Evolutionary conservation across 2,888 invertebrate species (phyloP), one percentile per base, ranked within the genome.

Genomic region (Minunthozetes semirufus): DNA sequence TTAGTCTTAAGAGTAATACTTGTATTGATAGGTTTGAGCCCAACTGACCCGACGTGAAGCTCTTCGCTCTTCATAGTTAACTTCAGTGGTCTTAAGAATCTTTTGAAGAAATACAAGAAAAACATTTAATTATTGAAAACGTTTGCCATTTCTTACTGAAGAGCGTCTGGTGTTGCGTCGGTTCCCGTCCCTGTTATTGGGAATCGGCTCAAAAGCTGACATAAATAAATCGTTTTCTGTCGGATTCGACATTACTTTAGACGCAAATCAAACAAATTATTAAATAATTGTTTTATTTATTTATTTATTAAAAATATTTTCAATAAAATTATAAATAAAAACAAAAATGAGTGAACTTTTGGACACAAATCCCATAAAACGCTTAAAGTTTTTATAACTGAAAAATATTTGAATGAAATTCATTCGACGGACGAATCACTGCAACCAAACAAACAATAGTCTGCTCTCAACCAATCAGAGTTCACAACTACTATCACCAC

Each of bases 11-110:
- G 29, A 19, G 22, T 38, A 38, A 42, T 68, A 68, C 68, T 68
- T 68, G 42, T 68, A 68, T 38, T 68, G 68, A 68, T 33, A 68
- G 15, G 68, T 68, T 13, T 68, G 42, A 25, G 70, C 70, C 70
- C 70, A 70, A 38, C 38, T 38, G 48, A 70, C 70, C 33, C 70
- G 70, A 22, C 70, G 70, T 19, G 42, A 46, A 19, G 42, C 11
- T 8, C 46, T 19, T n/a, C 70, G 70, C 42, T 48, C 46, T 17
- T 70, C 70, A 42, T 42, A 9, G 42, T 27, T 5, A 6, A 22
- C 25, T n/a, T n/a, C n/a, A n/a, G n/a, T n/a, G 27, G 8, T 27
- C 5, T 61, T 25, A 13, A 61, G 15, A 9, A 25, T 17, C 27
- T 61, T 27, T 15, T 22, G 4, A 25, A 61, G 3, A 19, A 22